phyloP scores from a whole-genome alignment of 2,888 invertebrate genomes.

The Leucozona laternaria region DNA sequence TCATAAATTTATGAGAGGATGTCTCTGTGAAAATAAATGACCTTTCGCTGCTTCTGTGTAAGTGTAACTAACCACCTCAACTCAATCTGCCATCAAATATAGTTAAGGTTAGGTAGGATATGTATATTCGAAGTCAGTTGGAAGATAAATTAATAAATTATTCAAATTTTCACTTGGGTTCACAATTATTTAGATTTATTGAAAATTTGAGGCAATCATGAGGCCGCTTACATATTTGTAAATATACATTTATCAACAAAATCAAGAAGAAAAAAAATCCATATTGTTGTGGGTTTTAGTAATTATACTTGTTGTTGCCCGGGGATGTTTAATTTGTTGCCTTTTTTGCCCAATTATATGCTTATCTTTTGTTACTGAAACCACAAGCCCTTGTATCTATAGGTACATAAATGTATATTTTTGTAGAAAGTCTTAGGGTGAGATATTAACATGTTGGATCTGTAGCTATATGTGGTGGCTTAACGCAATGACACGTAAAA shows the following conservation, averaged over 20 bases:
- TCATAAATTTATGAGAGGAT: constrained; percentile 63
- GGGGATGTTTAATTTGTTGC: constrained; percentile 28
- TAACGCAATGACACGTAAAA: constrained; percentile 41
- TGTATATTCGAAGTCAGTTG: not conserved
- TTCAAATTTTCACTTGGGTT: constrained; percentile 61
- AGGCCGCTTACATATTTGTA: not conserved
- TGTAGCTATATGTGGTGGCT: not conserved
- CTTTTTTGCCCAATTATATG: not conserved
- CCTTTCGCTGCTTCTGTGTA: constrained; percentile 13
- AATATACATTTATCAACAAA: not conserved
- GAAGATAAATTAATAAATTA: constrained; percentile 34
- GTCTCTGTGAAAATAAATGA: constrained; percentile 34
- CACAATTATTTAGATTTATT: constrained; percentile 66
- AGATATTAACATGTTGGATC: not conserved
- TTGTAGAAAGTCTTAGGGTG: not conserved
- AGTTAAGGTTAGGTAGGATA: not conserved
- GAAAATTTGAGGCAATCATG: constrained; percentile 33
- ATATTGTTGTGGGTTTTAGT: constrained; percentile 23
- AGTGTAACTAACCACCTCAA: not conserved
- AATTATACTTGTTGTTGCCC: constrained; percentile 32
- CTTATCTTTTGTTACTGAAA: not conserved
- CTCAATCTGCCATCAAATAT: not conserved
- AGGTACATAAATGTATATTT: no score
- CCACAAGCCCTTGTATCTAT: not conserved
- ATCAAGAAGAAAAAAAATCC: not conserved